Conservation (phyloP, 2,797 vertebrate species). For the Cirrhinus molitorella region DNA sequence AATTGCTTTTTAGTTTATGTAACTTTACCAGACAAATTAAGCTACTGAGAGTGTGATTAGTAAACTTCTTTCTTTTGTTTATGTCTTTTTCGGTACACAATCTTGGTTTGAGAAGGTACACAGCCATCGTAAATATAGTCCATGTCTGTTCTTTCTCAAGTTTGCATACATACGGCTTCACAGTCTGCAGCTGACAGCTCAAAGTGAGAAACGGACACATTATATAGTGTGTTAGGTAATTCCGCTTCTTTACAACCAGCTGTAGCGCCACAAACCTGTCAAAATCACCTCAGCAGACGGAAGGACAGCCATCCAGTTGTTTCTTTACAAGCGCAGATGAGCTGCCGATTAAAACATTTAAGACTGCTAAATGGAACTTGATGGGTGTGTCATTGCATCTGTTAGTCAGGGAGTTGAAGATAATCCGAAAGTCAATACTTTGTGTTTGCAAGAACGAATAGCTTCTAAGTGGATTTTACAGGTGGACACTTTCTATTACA, state of each 20-base stretch:
- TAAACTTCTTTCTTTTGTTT: neutral
- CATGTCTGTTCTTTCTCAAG: constrained; percentile 39
- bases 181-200: constrained; percentile 24
- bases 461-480: neutral
- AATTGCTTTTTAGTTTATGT: constrained; percentile 6
- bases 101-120: neutral
- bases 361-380: neutral
- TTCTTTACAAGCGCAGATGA: constrained; percentile 15
- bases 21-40: neutral
- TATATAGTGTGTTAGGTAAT: constrained; percentile 26
- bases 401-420: constrained; percentile 7
- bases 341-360: neutral
- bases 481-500: neutral
- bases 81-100: neutral
- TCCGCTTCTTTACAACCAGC: constrained; percentile 1
- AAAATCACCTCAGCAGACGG: neutral
- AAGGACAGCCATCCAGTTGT: constrained; percentile 20
- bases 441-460: neutral
- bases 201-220: constrained; percentile 37
- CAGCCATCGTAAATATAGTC: neutral
- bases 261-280: constrained; percentile 13
- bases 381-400: constrained; percentile 10
- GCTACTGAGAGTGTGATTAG: neutral
- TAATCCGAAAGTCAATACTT: constrained; percentile 15
- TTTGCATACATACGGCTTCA: neutral